These are phyloP conservation scores for Pseudobourletiella spinata DNA, from an alignment of 1,140 invertebrate species.

Conservation along the genomic window DNA sequence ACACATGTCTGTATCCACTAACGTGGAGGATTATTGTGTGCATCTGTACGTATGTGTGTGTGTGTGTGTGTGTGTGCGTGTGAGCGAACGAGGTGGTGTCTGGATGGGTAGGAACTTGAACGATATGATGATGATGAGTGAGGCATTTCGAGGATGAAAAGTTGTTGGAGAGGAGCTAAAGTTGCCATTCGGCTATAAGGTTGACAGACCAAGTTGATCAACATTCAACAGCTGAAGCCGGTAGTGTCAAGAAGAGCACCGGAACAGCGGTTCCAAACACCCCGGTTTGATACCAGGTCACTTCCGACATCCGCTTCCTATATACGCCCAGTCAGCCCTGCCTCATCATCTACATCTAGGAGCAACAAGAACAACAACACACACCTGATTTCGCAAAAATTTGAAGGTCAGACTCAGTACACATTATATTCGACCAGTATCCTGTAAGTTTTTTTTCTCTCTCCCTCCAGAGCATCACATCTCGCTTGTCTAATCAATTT, in stretches of 20 bases:
- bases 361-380: not conserved
- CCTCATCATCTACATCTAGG: not conserved
- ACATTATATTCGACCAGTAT: not conserved
- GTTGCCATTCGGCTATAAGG: not conserved
- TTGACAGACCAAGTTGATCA: not conserved
- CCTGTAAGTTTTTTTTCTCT: not conserved
- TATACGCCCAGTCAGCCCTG: not conserved
- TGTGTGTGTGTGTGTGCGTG: no score
- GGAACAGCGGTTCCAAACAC: constrained; percentile 5
- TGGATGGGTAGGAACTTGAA: not conserved
- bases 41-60: no score
- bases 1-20: no score
- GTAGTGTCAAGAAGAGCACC: constrained; percentile 9
- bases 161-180: not conserved
- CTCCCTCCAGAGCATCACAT: no score
- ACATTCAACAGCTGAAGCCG: constrained; percentile 5
- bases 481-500: no score
- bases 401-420: not conserved
- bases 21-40: no score
- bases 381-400: not conserved
- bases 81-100: no score
- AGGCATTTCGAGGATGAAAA: not conserved
- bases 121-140: not conserved
- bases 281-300: constrained; percentile 5
- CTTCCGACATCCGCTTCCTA: constrained; percentile 11